Evolutionary conservation across 2,888 invertebrate genomes (phyloP).

Genomic region (Platypus cylindrus): DNA sequence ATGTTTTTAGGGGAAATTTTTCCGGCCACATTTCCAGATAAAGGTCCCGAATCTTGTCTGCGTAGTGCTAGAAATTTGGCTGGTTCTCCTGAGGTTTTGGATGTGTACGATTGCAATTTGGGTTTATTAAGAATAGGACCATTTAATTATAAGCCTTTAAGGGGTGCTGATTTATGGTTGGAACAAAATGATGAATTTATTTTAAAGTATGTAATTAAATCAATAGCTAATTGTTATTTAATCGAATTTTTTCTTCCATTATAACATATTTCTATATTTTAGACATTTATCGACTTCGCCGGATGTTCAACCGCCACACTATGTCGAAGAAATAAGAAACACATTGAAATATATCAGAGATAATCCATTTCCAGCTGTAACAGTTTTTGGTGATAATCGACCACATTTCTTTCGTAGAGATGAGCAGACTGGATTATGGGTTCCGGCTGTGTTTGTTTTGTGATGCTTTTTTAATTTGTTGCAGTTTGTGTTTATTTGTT

Average conservation of each 20-base stretch:
- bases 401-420: slow-evolving; percentile 84
- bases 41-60: slow-evolving; percentile 78
- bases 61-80: slow-evolving; percentile 72
- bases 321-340: slow-evolving; percentile 73
- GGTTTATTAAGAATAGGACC: slow-evolving; percentile 84
- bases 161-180: slow-evolving; percentile 82
- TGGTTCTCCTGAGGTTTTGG: slow-evolving; percentile 69
- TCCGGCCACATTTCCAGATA: slow-evolving; percentile 80
- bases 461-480: too few relatives aligned
- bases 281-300: slow-evolving; percentile 16
- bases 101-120: slow-evolving; percentile 77
- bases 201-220: slow-evolving; percentile 66
- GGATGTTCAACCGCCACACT: slow-evolving; percentile 74
- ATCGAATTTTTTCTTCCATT: neutral
- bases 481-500: too few relatives aligned
- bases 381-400: slow-evolving; percentile 85
- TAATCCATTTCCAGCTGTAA: slow-evolving; percentile 88
- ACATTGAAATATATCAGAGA: slow-evolving; percentile 87
- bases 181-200: slow-evolving; percentile 87
- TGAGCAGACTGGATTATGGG: slow-evolving; percentile 72
- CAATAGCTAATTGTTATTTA: too few relatives aligned
- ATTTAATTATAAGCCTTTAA: slow-evolving; percentile 83
- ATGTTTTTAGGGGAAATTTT: slow-evolving; percentile 62
- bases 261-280: slow-evolving; percentile 5
- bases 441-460: slow-evolving; percentile 12